Conservation (phyloP, 2,888 invertebrate genomes). For the Altica lythri region DNA sequence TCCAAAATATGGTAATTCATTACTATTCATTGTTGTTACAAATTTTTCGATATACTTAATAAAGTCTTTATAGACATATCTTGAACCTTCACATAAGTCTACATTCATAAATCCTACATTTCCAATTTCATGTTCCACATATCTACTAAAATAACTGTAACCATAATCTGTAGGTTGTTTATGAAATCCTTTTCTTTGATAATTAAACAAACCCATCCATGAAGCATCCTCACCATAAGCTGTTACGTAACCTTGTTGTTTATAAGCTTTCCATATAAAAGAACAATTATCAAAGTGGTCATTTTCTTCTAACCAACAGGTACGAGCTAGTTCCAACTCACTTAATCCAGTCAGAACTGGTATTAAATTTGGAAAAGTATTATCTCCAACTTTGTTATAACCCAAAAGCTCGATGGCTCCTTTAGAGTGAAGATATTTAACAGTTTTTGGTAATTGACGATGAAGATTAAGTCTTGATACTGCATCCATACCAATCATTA, state of each 20-base stretch:
- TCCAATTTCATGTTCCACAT: neutral
- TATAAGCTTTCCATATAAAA: slow-evolving; percentile 79
- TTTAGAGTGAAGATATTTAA: slow-evolving; percentile 63
- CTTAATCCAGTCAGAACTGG: slow-evolving; percentile 77
- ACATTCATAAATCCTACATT: neutral
- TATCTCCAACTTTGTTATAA: slow-evolving; percentile 92
- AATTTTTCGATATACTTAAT: slow-evolving; percentile 10
- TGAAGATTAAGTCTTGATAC: slow-evolving; percentile 84
- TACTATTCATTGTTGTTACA: slow-evolving; percentile 39
- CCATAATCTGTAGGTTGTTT: slow-evolving; percentile 70
- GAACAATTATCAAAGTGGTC: slow-evolving; percentile 70
- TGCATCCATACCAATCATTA: slow-evolving; percentile 83
- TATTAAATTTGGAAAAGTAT: slow-evolving; percentile 88
- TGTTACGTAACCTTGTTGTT: slow-evolving; percentile 72
- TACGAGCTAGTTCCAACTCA: slow-evolving; percentile 65
- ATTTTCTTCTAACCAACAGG: slow-evolving; percentile 62
- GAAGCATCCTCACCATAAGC: slow-evolving; percentile 80
- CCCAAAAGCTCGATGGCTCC: slow-evolving; percentile 79
- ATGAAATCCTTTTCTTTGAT: slow-evolving; percentile 71
- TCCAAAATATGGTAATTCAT: slow-evolving; percentile 67
- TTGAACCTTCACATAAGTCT: slow-evolving; percentile 3
- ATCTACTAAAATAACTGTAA: slow-evolving; percentile 16
- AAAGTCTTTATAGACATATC: slow-evolving; percentile 11
- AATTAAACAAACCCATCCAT: slow-evolving; percentile 75
- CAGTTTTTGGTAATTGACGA: slow-evolving; percentile 79